Evolutionary conservation across 1,140 invertebrate species (phyloP).

Genomic region (Dysdera silvatica): DNA sequence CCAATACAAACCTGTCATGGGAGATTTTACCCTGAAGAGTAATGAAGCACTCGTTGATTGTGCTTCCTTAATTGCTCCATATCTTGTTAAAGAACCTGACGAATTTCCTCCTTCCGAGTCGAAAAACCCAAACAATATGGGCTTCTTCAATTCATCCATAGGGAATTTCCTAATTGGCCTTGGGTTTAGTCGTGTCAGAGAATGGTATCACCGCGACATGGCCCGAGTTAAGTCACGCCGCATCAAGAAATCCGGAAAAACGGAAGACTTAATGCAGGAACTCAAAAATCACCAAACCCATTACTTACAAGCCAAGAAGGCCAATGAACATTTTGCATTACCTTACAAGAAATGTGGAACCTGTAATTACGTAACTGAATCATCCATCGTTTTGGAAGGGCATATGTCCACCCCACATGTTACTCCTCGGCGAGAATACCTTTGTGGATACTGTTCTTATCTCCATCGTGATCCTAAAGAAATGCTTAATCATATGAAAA

Average conservation of each 20-base stretch:
- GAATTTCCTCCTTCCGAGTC: constrained; percentile 2
- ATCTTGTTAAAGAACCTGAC: constrained; percentile 34
- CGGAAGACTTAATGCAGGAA: constrained; percentile 68
- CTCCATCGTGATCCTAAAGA: constrained; percentile 75
- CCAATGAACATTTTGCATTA: constrained; percentile 71
- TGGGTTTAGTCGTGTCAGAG: constrained; percentile 81
- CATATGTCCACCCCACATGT: constrained; percentile 89
- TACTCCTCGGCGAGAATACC: constrained; percentile 56
- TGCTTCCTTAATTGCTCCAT: constrained; percentile 34
- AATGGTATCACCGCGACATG: constrained; percentile 84
- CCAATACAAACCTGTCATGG: constrained; percentile 31
- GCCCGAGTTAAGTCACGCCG: constrained; percentile 77
- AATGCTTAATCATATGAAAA: constrained; percentile 85
- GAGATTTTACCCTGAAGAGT: constrained; percentile 26
- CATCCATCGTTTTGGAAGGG: constrained; percentile 70
- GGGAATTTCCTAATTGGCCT: constrained; percentile 90
- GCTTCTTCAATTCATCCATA: constrained; percentile 72
- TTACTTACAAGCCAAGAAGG: constrained; percentile 44
- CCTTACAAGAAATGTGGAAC: constrained; percentile 74
- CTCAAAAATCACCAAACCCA: constrained; percentile 76
- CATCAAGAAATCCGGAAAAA: constrained; percentile 49
- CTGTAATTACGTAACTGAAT: constrained; percentile 90
- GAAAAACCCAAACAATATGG: constrained; percentile 29
- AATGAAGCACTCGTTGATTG: constrained; percentile 35
- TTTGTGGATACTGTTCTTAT: constrained; percentile 76